phyloP scores from a whole-genome alignment of 2,113 vertebrate genomes.

The Oncorhynchus masou region DNA sequence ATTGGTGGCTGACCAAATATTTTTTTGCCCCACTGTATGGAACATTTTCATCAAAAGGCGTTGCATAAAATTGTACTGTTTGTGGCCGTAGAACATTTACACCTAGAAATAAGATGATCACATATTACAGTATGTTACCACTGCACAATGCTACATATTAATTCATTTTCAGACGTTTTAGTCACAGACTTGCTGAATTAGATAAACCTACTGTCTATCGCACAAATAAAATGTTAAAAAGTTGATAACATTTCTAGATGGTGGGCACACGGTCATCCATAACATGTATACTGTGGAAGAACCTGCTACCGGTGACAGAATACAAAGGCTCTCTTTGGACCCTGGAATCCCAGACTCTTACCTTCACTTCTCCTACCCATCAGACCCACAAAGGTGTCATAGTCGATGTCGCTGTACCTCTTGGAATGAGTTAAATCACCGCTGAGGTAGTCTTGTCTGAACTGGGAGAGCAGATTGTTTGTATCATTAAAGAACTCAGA shows the following conservation, averaged over 20 bases:
- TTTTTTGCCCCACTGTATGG: too few species aligned
- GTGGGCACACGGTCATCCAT: too few species aligned
- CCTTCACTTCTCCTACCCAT: slow-evolving; percentile 75
- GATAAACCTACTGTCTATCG: too few species aligned
- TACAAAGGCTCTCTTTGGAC: too few species aligned
- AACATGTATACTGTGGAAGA: too few species aligned
- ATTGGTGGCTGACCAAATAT: too few species aligned
- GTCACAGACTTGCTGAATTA: too few species aligned
- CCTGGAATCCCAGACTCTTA: slow-evolving; percentile 39
- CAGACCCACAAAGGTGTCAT: slow-evolving; percentile 74
- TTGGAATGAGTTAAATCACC: slow-evolving; percentile 53
- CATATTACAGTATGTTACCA: background rate
- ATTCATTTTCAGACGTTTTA: too few species aligned
- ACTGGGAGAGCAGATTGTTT: slow-evolving; percentile 24
- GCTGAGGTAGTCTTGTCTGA: slow-evolving; percentile 30
- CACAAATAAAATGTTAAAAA: too few species aligned
- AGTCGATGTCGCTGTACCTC: slow-evolving; percentile 64
- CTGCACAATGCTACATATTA: too few species aligned
- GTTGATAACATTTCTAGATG: too few species aligned
- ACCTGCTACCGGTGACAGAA: too few species aligned
- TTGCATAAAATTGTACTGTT: slow-evolving; percentile 20
- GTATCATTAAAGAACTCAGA: background rate
- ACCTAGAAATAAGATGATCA: slow-evolving; percentile 18
- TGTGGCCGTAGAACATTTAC: slow-evolving; percentile 7
- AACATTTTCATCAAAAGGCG: background rate